Percentiles rank a stretch among this genome's conserved stretches.
Conservation (phyloP, 2,888 invertebrate genomes). For the Branchipolynoe longqiensis region DNA sequence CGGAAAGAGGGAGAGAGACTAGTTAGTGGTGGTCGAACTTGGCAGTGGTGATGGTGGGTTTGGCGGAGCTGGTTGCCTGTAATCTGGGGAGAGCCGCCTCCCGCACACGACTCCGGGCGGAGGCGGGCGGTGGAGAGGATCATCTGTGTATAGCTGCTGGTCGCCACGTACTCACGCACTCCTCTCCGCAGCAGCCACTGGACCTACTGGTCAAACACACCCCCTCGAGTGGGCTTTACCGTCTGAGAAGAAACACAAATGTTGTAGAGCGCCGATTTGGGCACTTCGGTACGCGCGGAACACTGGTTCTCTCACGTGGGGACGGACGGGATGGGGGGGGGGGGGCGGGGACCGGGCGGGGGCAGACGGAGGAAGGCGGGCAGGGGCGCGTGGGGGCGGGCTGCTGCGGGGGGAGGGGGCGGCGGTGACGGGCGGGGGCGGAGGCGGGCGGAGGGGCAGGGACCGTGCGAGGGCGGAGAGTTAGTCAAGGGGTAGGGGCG, state of each 20-base stretch:
- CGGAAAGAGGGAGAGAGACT: no score
- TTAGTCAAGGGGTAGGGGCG: not conserved
- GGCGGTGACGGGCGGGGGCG: not conserved
- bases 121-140: no score
- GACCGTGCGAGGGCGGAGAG: no score
- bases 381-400: not conserved
- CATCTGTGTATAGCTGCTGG: no score
- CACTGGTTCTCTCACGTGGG: slow-evolving; percentile 43
- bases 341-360: not conserved
- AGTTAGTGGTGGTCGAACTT: no score
- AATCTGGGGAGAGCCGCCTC: no score
- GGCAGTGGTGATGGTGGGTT: no score
- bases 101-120: no score
- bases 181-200: no score
- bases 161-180: no score
- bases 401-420: not conserved
- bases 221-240: slow-evolving; percentile 43
- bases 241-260: slow-evolving; percentile 55
- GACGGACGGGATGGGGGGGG: not conserved
- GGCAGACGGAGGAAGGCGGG: not conserved
- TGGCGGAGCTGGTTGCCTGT: no score
- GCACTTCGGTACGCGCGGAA: slow-evolving; percentile 2
- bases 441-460: not conserved
- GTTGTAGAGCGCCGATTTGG: slow-evolving; percentile 21
- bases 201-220: slow-evolving; percentile 31